Base-by-base conservation (phyloP, 1,140 invertebrate species). In the Grapholita molesta region DNA sequence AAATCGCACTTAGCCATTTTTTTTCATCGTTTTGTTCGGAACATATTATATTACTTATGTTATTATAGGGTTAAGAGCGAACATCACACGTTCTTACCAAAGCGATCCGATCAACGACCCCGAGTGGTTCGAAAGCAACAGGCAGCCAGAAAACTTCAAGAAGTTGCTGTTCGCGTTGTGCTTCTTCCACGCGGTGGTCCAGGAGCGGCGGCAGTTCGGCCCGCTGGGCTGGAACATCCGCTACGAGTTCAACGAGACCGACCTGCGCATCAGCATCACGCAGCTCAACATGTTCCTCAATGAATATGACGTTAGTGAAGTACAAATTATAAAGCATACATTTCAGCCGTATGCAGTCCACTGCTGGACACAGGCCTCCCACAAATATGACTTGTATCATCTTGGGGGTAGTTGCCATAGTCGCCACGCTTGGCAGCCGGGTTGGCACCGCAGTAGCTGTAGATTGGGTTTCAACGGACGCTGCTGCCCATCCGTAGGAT, bases 211-310 rank as follows among this genome's bases (percentile, higher is more conserved):
- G 11, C 97, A 98, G 84, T 99, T 98, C 84, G 98, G 98, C 0
- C 95, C 98, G 0, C 94, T 99, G 38, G 98, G 98, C 0, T 98
- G 98, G 98, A 99, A 99, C 83, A 98, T 97, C 61, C 95, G 96
- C 0, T 99, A 99, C 80, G 97, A 98, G 83, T 99, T 99, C 87
- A 99, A 99, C 83, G 98, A 99, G 84, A 98, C 97, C 0, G 98
- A 99, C 92, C 92, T 99, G 5, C 93, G 96, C 65, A 99, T 99
- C 67, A 95, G 95, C 75, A 95, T 97, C 38, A 94, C 96, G 66
- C 98, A 99, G 85, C 91, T 99, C 1, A 94, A 96, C 71, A 97
- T 98, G 91, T 98, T 98, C 90, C 94, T 98, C 21, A 96, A 98
- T 83, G 95, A 98, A 71, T 97, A 96, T 80, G 93, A 94, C 61